These are phyloP conservation scores for Pseudochaenichthys georgianus DNA, from an alignment of 2,797 vertebrate genomes.

Conservation along the genomic window DNA sequence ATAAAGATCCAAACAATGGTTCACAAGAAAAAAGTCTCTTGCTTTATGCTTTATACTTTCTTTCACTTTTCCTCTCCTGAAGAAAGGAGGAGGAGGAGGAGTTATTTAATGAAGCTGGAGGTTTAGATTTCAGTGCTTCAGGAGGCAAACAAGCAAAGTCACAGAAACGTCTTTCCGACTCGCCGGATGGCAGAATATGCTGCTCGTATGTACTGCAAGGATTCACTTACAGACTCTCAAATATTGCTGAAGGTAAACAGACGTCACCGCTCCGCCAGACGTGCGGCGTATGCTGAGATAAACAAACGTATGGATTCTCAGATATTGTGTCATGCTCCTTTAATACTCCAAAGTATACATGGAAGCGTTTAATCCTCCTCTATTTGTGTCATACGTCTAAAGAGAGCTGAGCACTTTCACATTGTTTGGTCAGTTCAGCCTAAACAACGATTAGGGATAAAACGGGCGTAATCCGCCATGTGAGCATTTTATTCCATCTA, in stretches of 20 bases:
- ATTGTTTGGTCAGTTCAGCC: slow-evolving; percentile 53
- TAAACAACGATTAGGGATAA: slow-evolving; percentile 56
- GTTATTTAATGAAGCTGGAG: slow-evolving; percentile 67
- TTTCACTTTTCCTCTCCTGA: slow-evolving; percentile 55
- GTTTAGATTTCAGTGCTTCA: slow-evolving; percentile 38
- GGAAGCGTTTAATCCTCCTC: slow-evolving; percentile 37
- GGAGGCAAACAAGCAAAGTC: slow-evolving; percentile 52
- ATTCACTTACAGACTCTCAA: slow-evolving; percentile 47
- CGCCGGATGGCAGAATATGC: slow-evolving; percentile 6
- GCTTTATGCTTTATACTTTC: slow-evolving; percentile 67
- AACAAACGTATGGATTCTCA: slow-evolving; percentile 52
- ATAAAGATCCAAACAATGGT: slow-evolving; percentile 86
- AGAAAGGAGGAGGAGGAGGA: slow-evolving; percentile 35
- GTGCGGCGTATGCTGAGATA: slow-evolving; percentile 13
- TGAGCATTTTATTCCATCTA: slow-evolving; percentile 5
- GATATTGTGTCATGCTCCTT: slow-evolving; percentile 30
- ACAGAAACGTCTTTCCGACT: slow-evolving; percentile 14
- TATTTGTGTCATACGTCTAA: slow-evolving; percentile 34
- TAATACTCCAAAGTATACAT: slow-evolving; percentile 32
- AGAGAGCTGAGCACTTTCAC: slow-evolving; percentile 8
- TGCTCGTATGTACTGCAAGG: slow-evolving; percentile 5
- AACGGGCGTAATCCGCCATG: not conserved
- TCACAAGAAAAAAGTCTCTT: slow-evolving; percentile 71
- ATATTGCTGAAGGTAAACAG: slow-evolving; percentile 56
- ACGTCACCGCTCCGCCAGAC: slow-evolving; percentile 26